A percentile compares a stretch with the other conserved stretches of the same genome.
These are phyloP conservation scores for Sitta europaea DNA, from an alignment of 2,113 vertebrate genomes.

Conservation along the genomic window DNA sequence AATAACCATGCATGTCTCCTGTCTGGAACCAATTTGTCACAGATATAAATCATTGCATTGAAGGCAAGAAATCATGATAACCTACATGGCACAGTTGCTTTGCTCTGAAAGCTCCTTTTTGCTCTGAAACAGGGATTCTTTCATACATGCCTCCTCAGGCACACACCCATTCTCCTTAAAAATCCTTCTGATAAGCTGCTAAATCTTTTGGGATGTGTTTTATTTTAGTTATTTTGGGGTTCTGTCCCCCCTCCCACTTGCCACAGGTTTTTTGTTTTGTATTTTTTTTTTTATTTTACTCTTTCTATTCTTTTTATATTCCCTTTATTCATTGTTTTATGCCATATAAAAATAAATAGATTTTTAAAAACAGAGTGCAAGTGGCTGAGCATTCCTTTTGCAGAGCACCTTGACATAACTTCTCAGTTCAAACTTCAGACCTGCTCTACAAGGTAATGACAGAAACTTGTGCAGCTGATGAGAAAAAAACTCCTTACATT, in stretches of 20 bases:
- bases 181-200: neutral
- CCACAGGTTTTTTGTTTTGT: neutral
- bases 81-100: neutral
- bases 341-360: neutral
- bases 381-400: neutral
- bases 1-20: neutral
- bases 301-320: neutral
- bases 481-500: neutral
- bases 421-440: neutral
- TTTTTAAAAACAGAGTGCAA: accelerated
- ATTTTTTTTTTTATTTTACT: neutral
- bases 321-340: neutral
- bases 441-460: neutral
- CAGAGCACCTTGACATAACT: neutral
- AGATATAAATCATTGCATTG: neutral
- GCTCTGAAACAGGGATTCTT: neutral
- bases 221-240: neutral
- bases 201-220: neutral
- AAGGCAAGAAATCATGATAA: neutral
- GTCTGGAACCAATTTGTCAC: neutral
- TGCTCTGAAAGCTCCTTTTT: neutral
- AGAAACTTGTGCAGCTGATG: neutral
- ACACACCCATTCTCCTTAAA: neutral
- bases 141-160: neutral
- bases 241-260: accelerated